Evolutionary conservation across 1,140 invertebrate genomes (phyloP).

Genomic region (Gerris buenoi): DNA sequence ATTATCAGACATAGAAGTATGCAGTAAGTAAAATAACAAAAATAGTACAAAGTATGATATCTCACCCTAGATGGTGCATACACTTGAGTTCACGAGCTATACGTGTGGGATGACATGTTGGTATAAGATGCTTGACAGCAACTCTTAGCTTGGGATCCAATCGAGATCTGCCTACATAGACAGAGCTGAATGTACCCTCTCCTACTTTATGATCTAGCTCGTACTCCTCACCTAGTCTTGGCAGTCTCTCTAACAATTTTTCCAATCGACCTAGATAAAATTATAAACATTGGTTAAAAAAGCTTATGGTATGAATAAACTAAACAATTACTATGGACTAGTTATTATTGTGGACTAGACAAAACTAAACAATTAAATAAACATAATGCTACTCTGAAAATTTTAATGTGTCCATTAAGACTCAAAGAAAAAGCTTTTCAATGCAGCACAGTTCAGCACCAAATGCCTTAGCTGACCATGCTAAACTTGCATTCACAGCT

Average conservation of each 20-base stretch:
- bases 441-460: background rate
- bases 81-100: slow-evolving; percentile 63
- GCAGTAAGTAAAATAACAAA: too few species aligned
- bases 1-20: too few species aligned
- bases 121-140: slow-evolving; percentile 69
- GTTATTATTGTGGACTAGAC: background rate
- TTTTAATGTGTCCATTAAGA: background rate
- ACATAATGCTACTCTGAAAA: background rate
- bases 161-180: slow-evolving; percentile 54
- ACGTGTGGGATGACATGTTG: slow-evolving; percentile 59
- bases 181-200: slow-evolving; percentile 68
- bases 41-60: too few species aligned
- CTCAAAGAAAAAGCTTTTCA: background rate
- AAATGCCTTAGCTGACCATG: background rate
- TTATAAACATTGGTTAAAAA: background rate
- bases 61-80: slow-evolving; percentile 61
- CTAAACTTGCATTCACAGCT: too few species aligned
- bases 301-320: background rate
- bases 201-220: slow-evolving; percentile 52
- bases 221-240: slow-evolving; percentile 45
- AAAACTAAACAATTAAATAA: background rate
- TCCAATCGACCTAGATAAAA: slow-evolving; percentile 21
- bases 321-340: background rate
- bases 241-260: slow-evolving; percentile 38
- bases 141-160: slow-evolving; percentile 40